These are phyloP conservation scores for Caenorhabditis briggsae DNA, from an alignment of 1,140 invertebrate genomes.

Conservation along the genomic window DNA sequence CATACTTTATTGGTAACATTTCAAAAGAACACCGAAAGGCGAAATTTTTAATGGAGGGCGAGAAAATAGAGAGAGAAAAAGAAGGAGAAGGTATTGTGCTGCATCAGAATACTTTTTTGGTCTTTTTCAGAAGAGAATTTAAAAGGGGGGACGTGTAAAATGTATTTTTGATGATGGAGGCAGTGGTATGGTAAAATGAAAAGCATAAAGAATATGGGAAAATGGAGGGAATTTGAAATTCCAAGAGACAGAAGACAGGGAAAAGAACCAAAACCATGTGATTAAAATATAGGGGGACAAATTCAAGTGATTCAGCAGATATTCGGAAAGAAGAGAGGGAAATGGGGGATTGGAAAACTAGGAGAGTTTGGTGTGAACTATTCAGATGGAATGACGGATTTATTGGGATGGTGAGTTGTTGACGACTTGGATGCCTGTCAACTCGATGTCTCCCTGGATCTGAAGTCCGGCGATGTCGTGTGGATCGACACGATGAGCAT, in stretches of 20 bases:
- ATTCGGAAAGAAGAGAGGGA: conserved; percentile 22
- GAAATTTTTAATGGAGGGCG: background rate
- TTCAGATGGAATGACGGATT: background rate
- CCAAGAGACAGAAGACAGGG: background rate
- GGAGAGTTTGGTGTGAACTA: background rate
- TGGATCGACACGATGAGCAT: conserved; percentile 62
- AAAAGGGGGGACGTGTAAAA: too few relatives aligned
- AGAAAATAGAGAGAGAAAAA: background rate
- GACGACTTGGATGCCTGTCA: conserved; percentile 65
- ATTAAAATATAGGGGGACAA: background rate
- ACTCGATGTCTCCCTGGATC: conserved; percentile 67
- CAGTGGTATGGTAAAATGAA: conserved; percentile 35
- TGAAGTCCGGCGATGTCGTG: conserved; percentile 67
- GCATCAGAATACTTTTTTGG: conserved; percentile 42
- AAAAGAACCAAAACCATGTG: background rate
- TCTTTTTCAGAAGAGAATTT: background rate
- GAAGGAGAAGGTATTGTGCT: conserved; percentile 9
- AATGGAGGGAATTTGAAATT: background rate
- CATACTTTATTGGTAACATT: conserved; percentile 37
- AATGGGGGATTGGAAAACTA: background rate
- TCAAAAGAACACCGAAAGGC: conserved; percentile 20
- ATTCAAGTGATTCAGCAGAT: conserved; percentile 2
- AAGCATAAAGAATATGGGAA: conserved; percentile 9
- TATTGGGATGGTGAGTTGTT: conserved; percentile 33
- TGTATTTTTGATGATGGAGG: conserved; percentile 32